phyloP scores from a whole-genome alignment of 2,888 invertebrate genomes.

The Halocaridina rubra region DNA sequence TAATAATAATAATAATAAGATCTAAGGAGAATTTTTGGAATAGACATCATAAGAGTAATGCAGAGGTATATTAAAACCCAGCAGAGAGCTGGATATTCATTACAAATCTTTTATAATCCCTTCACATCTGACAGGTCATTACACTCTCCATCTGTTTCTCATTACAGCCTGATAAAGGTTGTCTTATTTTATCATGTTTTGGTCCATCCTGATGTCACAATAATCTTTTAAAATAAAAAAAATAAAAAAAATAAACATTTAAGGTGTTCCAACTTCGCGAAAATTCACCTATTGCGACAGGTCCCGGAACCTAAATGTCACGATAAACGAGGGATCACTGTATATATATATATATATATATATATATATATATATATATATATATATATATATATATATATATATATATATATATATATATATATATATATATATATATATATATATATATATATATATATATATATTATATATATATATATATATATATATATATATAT shows the following conservation, averaged over 20 bases:
- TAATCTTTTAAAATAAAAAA: too few relatives aligned
- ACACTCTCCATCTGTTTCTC: not conserved
- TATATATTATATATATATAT: slow-evolving; percentile 4
- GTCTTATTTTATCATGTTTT: not conserved
- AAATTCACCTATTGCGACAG: too few relatives aligned
- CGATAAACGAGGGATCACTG: not conserved
- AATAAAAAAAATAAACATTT: not conserved
- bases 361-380: not conserved
- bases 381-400: not conserved
- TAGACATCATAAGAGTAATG: too few relatives aligned
- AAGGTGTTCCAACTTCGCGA: too few relatives aligned
- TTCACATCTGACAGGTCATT: not conserved
- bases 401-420: not conserved
- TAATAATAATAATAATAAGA: too few relatives aligned
- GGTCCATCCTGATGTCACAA: too few relatives aligned
- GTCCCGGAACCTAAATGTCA: too few relatives aligned
- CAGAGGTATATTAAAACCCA: too few relatives aligned
- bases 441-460: slow-evolving; percentile 8
- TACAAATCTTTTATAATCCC: too few relatives aligned
- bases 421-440: slow-evolving; percentile 8
- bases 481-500: not conserved
- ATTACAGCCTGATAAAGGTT: not conserved
- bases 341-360: not conserved
- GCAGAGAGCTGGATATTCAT: too few relatives aligned
- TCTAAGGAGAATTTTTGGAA: too few relatives aligned